phyloP scores from a whole-genome alignment of 2,797 vertebrate genomes.

The Natrix natrix region DNA sequence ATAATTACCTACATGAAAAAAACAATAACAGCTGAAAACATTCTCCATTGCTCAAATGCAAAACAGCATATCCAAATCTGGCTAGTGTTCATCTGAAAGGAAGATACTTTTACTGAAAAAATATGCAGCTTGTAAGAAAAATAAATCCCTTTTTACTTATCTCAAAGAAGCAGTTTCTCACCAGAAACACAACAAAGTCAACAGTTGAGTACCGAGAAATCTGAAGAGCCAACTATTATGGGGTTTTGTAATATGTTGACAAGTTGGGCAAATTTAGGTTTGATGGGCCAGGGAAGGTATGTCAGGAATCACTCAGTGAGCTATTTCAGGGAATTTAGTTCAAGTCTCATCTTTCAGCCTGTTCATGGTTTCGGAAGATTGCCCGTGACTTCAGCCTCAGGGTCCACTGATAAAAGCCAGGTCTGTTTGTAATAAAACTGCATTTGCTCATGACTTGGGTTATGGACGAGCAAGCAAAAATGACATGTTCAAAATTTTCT shows the following conservation, averaged over 20 bases:
- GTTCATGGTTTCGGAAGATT: neutral
- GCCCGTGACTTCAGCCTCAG: neutral
- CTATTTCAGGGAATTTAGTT: neutral
- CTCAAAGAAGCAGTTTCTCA: neutral
- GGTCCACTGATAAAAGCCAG: neutral
- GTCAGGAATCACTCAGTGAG: neutral
- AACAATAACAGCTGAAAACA: neutral
- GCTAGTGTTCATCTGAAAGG: neutral
- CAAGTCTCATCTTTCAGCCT: neutral
- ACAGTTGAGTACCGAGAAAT: neutral
- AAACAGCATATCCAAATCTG: neutral
- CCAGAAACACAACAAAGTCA: neutral
- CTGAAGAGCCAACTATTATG: neutral
- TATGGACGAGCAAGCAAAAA: neutral
- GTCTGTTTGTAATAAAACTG: neutral
- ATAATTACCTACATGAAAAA: constrained; percentile 83
- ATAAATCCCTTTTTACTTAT: neutral
- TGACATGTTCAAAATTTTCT: neutral
- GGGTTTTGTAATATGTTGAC: neutral
- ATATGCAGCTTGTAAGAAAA: neutral
- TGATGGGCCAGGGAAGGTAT: neutral
- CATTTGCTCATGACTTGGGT: neutral
- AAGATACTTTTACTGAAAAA: neutral
- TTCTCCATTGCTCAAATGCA: neutral
- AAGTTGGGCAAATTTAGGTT: neutral